Conservation (phyloP, 2,888 invertebrate species). For the Caenorhabditis virilis region DNA sequence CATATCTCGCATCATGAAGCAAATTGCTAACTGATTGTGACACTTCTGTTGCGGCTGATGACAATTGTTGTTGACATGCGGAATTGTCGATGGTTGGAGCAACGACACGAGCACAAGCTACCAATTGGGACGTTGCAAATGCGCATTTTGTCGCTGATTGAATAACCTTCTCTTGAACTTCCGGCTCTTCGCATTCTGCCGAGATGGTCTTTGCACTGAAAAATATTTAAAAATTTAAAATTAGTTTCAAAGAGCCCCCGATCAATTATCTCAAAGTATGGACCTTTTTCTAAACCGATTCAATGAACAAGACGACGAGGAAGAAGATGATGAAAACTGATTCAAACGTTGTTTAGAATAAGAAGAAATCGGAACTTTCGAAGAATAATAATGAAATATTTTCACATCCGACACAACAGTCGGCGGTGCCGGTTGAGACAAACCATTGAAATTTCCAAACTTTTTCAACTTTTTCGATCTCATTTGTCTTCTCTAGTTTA, state of each 20-base stretch:
- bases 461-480: too few species aligned
- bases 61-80: conserved; percentile 83
- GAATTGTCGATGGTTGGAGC: conserved; percentile 74
- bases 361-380: not conserved
- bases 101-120: conserved; percentile 75
- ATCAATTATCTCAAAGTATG: not conserved
- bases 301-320: conserved; percentile 13
- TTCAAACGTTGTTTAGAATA: too few species aligned
- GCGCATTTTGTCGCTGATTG: conserved; percentile 96
- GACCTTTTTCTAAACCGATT: not conserved
- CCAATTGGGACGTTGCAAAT: conserved; percentile 92
- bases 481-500: too few species aligned
- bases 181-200: conserved; percentile 81
- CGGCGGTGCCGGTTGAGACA: conserved; percentile 2
- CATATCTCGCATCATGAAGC: conserved; percentile 74
- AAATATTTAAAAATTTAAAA: conserved; percentile 3
- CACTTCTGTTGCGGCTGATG: conserved; percentile 83
- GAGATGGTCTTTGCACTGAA: conserved; percentile 91
- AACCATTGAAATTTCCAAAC: too few species aligned
- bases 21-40: conserved; percentile 86
- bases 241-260: not conserved
- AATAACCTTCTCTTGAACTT: conserved; percentile 76
- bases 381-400: conserved; percentile 42
- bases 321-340: not conserved
- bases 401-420: conserved; percentile 38